A percentile compares a stretch with the other conserved stretches of the same genome.
Conservation (phyloP, 2,113 vertebrate genomes). For the Chionis minor region DNA sequence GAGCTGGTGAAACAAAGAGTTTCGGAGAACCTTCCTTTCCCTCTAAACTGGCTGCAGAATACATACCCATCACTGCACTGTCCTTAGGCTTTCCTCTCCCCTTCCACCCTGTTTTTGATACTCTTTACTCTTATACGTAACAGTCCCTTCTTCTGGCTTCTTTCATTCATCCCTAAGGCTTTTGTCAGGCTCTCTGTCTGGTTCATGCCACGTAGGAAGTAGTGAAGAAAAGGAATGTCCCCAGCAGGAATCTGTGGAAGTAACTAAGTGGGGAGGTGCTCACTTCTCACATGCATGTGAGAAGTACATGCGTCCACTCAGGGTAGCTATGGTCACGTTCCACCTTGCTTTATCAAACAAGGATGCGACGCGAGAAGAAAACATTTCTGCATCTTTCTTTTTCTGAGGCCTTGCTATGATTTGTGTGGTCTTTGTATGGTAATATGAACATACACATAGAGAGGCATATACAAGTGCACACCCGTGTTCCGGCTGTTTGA, state of each 20-base stretch:
- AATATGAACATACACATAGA: rapidly evolving
- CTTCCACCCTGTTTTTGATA: not conserved
- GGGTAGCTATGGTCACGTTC: not conserved
- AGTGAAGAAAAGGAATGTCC: not conserved
- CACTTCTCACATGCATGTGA: not conserved
- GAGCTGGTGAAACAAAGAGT: not conserved
- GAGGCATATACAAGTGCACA: rapidly evolving
- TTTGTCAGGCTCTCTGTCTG: not conserved
- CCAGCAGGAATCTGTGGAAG: not conserved
- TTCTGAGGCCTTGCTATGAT: not conserved
- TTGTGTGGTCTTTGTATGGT: not conserved
- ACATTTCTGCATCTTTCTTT: not conserved
- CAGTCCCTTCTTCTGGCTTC: not conserved
- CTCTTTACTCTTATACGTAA: not conserved
- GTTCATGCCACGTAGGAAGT: not conserved
- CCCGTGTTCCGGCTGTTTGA: not conserved
- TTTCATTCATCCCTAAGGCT: not conserved
- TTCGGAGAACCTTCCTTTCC: not conserved
- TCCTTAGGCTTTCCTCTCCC: not conserved
- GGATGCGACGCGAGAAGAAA: not conserved
- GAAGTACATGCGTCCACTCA: not conserved
- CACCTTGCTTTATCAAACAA: not conserved
- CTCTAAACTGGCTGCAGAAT: not conserved
- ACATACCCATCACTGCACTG: too few relatives aligned
- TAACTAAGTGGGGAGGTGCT: not conserved